Conservation (phyloP, 2,113 vertebrate genomes). For the Plecotus auritus region DNA sequence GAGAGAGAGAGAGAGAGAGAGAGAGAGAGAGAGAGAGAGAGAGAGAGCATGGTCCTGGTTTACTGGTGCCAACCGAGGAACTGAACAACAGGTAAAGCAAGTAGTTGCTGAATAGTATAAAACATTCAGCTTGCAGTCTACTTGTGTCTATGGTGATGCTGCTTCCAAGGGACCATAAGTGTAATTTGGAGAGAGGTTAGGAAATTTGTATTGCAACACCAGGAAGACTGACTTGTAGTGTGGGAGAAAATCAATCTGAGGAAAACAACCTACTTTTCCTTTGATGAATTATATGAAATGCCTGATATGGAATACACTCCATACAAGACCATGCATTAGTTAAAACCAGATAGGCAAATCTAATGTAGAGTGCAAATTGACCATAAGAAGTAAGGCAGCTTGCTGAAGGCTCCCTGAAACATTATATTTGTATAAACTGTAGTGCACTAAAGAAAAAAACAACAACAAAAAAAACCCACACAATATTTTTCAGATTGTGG, state of each 20-base stretch:
- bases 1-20: no score
- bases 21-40: constrained; percentile 58
- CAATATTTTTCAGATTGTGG: constrained; percentile 92
- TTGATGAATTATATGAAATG: constrained; percentile 69
- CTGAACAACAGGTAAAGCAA: constrained; percentile 91
- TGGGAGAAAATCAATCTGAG: constrained; percentile 90
- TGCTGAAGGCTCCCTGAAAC: constrained; percentile 90
- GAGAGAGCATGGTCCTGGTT: constrained; percentile 85
- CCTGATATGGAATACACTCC: constrained; percentile 86
- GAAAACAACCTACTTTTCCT: constrained; percentile 87
- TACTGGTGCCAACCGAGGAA: constrained; percentile 87
- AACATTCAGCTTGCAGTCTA: constrained; percentile 86
- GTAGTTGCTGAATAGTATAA: constrained; percentile 88
- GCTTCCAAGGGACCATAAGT: constrained; percentile 88
- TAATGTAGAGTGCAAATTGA: constrained; percentile 92
- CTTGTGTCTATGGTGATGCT: constrained; percentile 86
- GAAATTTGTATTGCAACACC: constrained; percentile 87
- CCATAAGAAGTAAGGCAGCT: constrained; percentile 90
- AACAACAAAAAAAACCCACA: constrained; percentile 55
- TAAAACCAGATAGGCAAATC: constrained; percentile 88
- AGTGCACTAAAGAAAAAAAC: constrained; percentile 85
- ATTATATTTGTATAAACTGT: constrained; percentile 90
- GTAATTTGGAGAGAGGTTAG: constrained; percentile 87
- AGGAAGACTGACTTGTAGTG: constrained; percentile 87
- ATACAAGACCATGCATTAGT: constrained; percentile 90